Base-by-base conservation (phyloP, 2,797 vertebrate species). In the Numenius phaeopus region DNA sequence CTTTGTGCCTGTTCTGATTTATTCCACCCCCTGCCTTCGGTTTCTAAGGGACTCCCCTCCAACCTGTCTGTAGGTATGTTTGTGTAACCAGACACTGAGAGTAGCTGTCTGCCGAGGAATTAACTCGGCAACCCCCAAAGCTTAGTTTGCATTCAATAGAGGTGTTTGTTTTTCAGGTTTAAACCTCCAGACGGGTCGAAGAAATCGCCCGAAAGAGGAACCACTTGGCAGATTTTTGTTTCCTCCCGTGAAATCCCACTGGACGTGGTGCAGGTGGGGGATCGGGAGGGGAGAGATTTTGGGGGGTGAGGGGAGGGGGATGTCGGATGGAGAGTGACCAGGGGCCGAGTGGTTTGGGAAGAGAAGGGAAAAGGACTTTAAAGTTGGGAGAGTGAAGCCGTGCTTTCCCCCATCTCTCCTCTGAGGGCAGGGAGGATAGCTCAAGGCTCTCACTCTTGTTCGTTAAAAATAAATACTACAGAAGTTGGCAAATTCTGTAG, bases 1-100 rank as follows among this genome's bases (percentile, higher is more conserved):
- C 27, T 69, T 40, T 50, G 44, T 87, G 39, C 46, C 59, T 76
- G 4, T 57, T 93, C 57, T 65, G 47, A 72, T 67, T 84, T 40
- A 42, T 64, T 49, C 83, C 77, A 26, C 39, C 8, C 3, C 16
- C 69, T 42, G 21, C 16, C 20, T 12, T 61, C 44, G 58, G 37
- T 82, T 96, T 87, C 70, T 55, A 11, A 94, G 80, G 79, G 89
- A 87, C 82, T 89, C 59, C 90, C 54, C 79, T 96, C 79, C 91
- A 95, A 95, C 96, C 96, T 98, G 97, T 97, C 96, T 82, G 91
- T 93, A 97, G 98, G 96, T 98, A 87, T 95, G 98, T 98, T 95
- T 98, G 97, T 98, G 98, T 98, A 98, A 98, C 94, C 97, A 88
- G 98, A 98, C 93, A 90, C 98, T 70, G 95, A 89, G 95, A 97